These are phyloP conservation scores for Drosophila melanica DNA, from an alignment of 1,140 invertebrate genomes.

Conservation along the genomic window DNA sequence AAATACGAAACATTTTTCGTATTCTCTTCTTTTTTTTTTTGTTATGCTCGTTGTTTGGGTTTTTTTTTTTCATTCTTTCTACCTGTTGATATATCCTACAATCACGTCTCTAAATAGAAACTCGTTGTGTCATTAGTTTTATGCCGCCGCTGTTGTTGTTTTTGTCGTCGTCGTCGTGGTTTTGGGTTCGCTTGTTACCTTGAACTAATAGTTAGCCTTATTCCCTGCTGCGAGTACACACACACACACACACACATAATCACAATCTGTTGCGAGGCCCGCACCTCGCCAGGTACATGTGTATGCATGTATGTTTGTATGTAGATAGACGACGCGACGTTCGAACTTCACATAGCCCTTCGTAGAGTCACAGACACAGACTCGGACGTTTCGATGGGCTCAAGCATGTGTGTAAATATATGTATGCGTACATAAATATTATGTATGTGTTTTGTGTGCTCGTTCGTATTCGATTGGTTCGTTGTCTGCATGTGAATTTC, in stretches of 20 bases:
- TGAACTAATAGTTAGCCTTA: slow-evolving; percentile 74
- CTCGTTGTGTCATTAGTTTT: slow-evolving; percentile 76
- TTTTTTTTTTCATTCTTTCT: slow-evolving; percentile 38
- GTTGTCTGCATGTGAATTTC: slow-evolving; percentile 16
- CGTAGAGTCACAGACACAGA: neutral
- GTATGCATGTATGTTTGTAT: slow-evolving; percentile 8
- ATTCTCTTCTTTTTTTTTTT: slow-evolving; percentile 63
- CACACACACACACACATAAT: slow-evolving; percentile 33
- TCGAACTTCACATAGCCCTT: slow-evolving; percentile 14
- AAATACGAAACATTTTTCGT: slow-evolving; percentile 61
- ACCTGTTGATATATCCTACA: slow-evolving; percentile 80
- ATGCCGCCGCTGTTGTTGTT: slow-evolving; percentile 38
- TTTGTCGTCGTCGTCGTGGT: slow-evolving; percentile 41
- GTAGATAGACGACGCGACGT: slow-evolving; percentile 7
- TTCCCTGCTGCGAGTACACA: slow-evolving; percentile 56
- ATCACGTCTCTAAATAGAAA: slow-evolving; percentile 78
- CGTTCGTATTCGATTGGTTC: slow-evolving; percentile 16
- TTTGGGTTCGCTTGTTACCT: slow-evolving; percentile 63
- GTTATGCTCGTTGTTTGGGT: slow-evolving; percentile 19
- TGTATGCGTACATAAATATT: slow-evolving; percentile 7
- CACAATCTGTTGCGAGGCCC: slow-evolving; percentile 27
- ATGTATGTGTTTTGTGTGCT: neutral
- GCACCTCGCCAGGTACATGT: slow-evolving; percentile 27
- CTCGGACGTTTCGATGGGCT: neutral
- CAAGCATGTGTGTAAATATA: neutral